Evolutionary conservation across 2,113 vertebrate genomes (phyloP).

Genomic region (Kryptolebias marmoratus): DNA sequence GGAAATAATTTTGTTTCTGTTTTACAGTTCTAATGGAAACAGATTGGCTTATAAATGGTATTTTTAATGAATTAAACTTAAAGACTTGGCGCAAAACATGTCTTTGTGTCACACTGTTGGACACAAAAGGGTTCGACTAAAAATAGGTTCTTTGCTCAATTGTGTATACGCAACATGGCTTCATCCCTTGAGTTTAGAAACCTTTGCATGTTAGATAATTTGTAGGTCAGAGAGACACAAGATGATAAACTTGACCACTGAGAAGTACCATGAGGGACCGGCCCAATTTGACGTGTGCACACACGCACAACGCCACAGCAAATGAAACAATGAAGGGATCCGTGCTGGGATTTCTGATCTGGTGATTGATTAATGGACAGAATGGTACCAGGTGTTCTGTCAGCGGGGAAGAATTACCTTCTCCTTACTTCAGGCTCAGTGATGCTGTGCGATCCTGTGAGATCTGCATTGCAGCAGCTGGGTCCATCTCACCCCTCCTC

Average conservation of each 20-base stretch:
- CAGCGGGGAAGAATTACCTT: conserved; percentile 53
- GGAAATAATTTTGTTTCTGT: too few relatives aligned
- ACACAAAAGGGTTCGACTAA: too few relatives aligned
- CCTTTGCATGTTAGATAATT: too few relatives aligned
- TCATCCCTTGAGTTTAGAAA: too few relatives aligned
- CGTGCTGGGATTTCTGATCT: conserved; percentile 4
- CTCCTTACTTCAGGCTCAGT: conserved; percentile 24
- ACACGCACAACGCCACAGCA: background rate
- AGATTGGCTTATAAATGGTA: too few relatives aligned
- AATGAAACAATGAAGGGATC: conserved; percentile 20
- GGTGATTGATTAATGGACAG: conserved; percentile 50
- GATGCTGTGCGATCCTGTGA: conserved; percentile 29
- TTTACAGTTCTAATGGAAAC: too few relatives aligned
- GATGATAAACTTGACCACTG: conserved; percentile 50
- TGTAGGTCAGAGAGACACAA: too few relatives aligned
- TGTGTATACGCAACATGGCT: too few relatives aligned
- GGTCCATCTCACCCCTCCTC: background rate
- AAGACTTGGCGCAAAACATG: too few relatives aligned
- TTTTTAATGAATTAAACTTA: too few relatives aligned
- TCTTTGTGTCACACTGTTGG: too few relatives aligned
- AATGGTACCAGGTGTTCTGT: conserved; percentile 40
- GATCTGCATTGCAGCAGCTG: conserved; percentile 63
- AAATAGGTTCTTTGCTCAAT: too few relatives aligned
- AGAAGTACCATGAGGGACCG: background rate
- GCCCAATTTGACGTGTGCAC: conserved; percentile 18